Percentiles rank a stretch among this genome's conserved stretches.
Evolutionary conservation across 2,113 vertebrate genomes (phyloP).

Genomic region (Pterophyllum scalare): DNA sequence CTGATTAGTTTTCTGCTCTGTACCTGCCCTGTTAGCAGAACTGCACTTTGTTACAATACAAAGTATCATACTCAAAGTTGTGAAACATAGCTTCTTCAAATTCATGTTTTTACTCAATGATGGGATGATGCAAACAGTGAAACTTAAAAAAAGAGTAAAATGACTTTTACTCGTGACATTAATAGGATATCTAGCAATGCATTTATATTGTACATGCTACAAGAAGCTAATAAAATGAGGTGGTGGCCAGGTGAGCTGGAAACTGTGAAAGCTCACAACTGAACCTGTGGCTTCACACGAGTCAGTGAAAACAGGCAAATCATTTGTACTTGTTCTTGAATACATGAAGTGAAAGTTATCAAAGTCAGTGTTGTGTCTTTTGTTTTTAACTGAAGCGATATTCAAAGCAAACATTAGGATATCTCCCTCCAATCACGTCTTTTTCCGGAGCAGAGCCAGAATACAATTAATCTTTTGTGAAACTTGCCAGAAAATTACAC

Average conservation of each 20-base stretch:
- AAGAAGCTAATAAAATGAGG: not conserved
- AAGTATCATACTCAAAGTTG: not conserved
- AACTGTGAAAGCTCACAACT: not conserved
- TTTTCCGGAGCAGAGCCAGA: not conserved
- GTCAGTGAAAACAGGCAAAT: not conserved
- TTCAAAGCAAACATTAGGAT: not conserved
- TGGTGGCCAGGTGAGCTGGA: not conserved
- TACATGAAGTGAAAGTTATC: constrained; percentile 52
- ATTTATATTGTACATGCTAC: no score
- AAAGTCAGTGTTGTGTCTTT: constrained; percentile 39
- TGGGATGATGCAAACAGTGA: not conserved
- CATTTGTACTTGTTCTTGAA: not conserved
- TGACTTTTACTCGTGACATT: no score
- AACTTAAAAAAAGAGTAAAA: no score
- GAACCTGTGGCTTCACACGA: not conserved
- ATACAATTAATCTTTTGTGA: not conserved
- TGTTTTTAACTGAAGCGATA: constrained; percentile 8
- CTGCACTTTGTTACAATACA: not conserved
- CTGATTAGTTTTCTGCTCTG: not conserved
- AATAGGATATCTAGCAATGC: no score
- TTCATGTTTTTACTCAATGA: not conserved
- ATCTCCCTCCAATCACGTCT: no score
- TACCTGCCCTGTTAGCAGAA: not conserved
- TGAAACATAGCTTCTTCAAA: no score
- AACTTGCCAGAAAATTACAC: not conserved